These are phyloP conservation scores for Homarus americanus DNA, from an alignment of 1,140 invertebrate genomes.

Conservation along the genomic window DNA sequence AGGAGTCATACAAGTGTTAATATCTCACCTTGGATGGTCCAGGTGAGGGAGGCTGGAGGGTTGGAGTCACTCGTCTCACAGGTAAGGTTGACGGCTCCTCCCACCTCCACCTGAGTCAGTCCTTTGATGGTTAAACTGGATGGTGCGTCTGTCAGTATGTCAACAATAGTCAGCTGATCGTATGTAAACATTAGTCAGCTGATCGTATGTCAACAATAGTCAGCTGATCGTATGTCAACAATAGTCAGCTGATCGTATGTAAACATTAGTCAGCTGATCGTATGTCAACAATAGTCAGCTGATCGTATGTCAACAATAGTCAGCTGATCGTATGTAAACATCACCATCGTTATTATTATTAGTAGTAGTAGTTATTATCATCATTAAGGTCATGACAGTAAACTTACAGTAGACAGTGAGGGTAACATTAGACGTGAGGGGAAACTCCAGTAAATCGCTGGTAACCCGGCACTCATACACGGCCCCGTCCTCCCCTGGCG, in stretches of 20 bases:
- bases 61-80: constrained; percentile 47
- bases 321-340: too few species aligned
- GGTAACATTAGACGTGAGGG: constrained; percentile 6
- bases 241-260: background rate
- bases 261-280: too few species aligned
- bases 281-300: too few species aligned
- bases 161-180: background rate
- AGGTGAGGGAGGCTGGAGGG: constrained; percentile 49
- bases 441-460: constrained; percentile 25
- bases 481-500: constrained; percentile 18
- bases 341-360: too few species aligned
- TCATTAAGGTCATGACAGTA: background rate
- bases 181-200: too few species aligned
- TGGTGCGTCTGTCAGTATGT: constrained; percentile 5
- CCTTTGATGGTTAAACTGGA: constrained; percentile 20
- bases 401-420: constrained; percentile 56
- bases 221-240: background rate
- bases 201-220: background rate
- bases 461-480: constrained; percentile 14
- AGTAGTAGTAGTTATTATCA: too few species aligned
- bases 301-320: too few species aligned
- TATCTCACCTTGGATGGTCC: constrained; percentile 53
- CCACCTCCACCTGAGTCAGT: constrained; percentile 7
- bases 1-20: too few species aligned
- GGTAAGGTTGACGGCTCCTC: constrained; percentile 40